These are phyloP conservation scores for Epinotia bilunana DNA, from an alignment of 2,888 invertebrate genomes.

Conservation along the genomic window DNA sequence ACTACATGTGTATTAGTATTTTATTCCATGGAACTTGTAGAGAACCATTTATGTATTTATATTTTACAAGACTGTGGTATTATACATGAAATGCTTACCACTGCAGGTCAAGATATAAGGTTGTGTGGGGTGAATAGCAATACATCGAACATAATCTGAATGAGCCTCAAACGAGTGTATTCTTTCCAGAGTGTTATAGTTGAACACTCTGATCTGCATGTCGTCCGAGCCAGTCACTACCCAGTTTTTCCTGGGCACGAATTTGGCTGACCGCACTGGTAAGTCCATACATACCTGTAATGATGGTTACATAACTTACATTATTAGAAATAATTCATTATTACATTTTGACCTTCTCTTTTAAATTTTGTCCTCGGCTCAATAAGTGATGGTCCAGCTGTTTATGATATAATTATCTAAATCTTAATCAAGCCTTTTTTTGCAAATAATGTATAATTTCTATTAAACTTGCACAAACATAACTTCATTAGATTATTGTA, in stretches of 20 bases:
- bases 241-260: conserved; percentile 99
- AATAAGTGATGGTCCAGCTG: too few species aligned
- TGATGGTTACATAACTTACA: conserved; percentile 49
- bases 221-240: conserved; percentile 98
- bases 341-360: too few species aligned
- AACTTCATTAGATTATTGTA: too few species aligned
- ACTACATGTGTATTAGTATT: too few species aligned
- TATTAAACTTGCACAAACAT: too few species aligned
- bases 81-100: conserved; percentile 85
- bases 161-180: conserved; percentile 99
- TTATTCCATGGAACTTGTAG: background rate
- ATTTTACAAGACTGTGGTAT: background rate
- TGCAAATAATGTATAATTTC: too few species aligned
- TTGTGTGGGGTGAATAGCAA: conserved; percentile 98
- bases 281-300: conserved; percentile 94
- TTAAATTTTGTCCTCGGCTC: too few species aligned
- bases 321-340: background rate
- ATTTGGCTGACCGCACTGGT: conserved; percentile 97
- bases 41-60: background rate
- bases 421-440: too few species aligned
- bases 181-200: conserved; percentile 99
- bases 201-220: conserved; percentile 97
- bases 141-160: conserved; percentile 98
- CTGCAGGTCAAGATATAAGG: conserved; percentile 98
- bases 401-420: too few species aligned